Evolutionary conservation across 2,113 vertebrate genomes (phyloP), one percentile per base, ranked within the genome.

Genomic region (Cromileptes altivelis): DNA sequence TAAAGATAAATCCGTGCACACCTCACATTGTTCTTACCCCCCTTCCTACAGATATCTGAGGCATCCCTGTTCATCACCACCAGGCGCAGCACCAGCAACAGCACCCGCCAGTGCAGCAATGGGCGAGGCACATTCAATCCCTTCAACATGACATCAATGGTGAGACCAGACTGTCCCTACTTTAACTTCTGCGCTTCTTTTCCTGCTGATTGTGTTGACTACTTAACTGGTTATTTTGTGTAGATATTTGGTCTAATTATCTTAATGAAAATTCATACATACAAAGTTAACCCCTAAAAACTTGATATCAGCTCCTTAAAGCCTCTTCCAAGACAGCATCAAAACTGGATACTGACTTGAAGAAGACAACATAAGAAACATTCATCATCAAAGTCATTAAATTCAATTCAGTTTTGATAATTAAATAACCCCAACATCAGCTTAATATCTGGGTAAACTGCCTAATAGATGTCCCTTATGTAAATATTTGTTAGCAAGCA

Each of bases 71-170:
- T 87, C 58, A 93, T 96, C 65, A 73, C 80, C 17, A 80, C 56
- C 13, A 25, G 57, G 21, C 79, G 25, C 5, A 21, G n/a, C 11
- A 8, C 9, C 21, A 49, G 27, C 4, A 19, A 0, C 33, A 37
- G 33, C 6, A 6, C 9, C 58, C 27, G 19, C 1, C 7, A 64
- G 2, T 96, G 95, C 80, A 61, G 17, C 18, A 15, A 5, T 19
- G 67, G 77, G 53, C 91, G 89, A 30, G 58, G 8, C 27, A 85
- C 70, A 0, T 96, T 89, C 72, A 95, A 96, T 77, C 96, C 96
- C 56, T 96, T 94, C 80, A 94, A 92, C 82, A 94, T 96, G 92
- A 84, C 77, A 13, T 80, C 81, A 23, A 37, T 11, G 92, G 96
- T 96, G 49, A 92, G 90, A 65, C 23, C 6, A 42, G 13, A 23